A percentile compares a stretch with the other conserved stretches of the same genome.
phyloP scores from a whole-genome alignment of 2,113 vertebrate genomes.

The Cavia porcellus region DNA sequence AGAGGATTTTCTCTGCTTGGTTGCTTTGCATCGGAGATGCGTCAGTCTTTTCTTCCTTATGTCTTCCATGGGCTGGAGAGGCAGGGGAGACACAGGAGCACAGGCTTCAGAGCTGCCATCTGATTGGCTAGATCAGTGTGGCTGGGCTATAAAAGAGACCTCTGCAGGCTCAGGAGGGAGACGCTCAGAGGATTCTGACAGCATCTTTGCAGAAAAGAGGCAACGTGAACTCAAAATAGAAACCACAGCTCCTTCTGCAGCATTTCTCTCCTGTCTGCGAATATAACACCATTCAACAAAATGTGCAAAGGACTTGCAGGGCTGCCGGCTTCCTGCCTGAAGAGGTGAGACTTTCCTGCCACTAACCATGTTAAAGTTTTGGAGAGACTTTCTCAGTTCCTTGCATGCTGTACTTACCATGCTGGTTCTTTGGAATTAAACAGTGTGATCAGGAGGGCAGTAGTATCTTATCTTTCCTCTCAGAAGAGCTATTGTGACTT shows the following conservation, averaged over 20 bases:
- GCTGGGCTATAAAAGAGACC: slow-evolving; percentile 85
- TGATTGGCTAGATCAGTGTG: slow-evolving; percentile 82
- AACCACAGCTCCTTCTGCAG: slow-evolving; percentile 56
- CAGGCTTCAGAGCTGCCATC: slow-evolving; percentile 64
- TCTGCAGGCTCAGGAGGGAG: slow-evolving; percentile 52
- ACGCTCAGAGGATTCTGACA: neutral
- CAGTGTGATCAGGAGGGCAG: neutral
- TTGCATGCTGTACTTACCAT: neutral
- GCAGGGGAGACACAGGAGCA: slow-evolving; percentile 65
- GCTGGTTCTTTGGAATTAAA: neutral
- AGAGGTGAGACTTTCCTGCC: slow-evolving; percentile 91
- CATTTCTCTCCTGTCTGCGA: slow-evolving; percentile 77
- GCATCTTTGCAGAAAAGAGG: neutral
- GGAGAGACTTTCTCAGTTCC: neutral
- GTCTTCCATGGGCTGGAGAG: slow-evolving; percentile 65
- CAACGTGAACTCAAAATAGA: neutral
- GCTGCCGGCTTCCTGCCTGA: slow-evolving; percentile 95
- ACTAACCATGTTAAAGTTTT: neutral
- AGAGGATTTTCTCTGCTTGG: slow-evolving; percentile 16
- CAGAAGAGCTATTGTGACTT: slow-evolving; percentile 43
- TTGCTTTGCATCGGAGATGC: slow-evolving; percentile 47
- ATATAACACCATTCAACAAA: slow-evolving; percentile 69
- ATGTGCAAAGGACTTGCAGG: slow-evolving; percentile 98
- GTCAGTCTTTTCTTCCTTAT: slow-evolving; percentile 63
- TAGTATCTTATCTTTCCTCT: neutral